phyloP scores from a whole-genome alignment of 2,888 invertebrate genomes.

The Fragum sueziense region DNA sequence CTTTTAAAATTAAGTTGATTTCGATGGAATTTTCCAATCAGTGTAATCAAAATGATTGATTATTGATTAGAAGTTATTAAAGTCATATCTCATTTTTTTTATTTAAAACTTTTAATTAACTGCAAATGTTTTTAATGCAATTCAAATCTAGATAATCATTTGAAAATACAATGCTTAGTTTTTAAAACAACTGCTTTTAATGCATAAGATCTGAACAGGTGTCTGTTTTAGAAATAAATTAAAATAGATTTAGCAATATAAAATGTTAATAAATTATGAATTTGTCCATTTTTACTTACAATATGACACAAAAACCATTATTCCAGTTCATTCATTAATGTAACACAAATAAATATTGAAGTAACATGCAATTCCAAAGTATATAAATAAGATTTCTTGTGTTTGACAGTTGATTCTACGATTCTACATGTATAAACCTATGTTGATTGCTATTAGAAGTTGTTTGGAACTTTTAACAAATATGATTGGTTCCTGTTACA shows the following conservation, averaged over 20 bases:
- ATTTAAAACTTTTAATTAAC: too few relatives aligned
- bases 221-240: neutral
- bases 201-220: too few relatives aligned
- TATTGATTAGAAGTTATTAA: too few relatives aligned
- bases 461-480: constrained; percentile 42
- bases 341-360: neutral
- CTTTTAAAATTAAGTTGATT: too few relatives aligned
- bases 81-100: too few relatives aligned
- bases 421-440: constrained; percentile 60
- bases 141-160: too few relatives aligned
- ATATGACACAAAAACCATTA: constrained; percentile 60
- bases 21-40: too few relatives aligned
- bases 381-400: neutral
- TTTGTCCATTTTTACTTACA: constrained; percentile 47
- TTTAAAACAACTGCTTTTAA: too few relatives aligned
- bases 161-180: too few relatives aligned
- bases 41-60: too few relatives aligned
- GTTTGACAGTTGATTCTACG: constrained; percentile 46
- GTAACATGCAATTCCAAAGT: neutral
- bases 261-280: constrained; percentile 5
- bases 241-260: neutral
- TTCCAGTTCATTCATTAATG: constrained; percentile 24
- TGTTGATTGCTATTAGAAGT: constrained; percentile 54
- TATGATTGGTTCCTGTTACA: constrained; percentile 62
- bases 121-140: too few relatives aligned